These are phyloP conservation scores for Aldabrachelys gigantea DNA, from an alignment of 2,113 vertebrate species.

Conservation along the genomic window DNA sequence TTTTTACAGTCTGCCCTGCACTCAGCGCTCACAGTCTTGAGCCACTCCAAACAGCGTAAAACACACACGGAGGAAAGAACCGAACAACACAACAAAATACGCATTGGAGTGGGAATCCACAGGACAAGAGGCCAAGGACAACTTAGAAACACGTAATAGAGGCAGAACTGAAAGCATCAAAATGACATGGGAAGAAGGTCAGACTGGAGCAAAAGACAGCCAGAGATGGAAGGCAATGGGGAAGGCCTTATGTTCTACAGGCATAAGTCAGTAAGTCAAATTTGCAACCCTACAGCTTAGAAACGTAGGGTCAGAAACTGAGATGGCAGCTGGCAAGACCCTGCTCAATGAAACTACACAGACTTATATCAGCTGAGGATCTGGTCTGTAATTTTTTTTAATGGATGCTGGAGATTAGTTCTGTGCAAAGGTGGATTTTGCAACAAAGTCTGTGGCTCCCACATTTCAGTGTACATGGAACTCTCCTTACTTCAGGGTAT, in stretches of 20 bases:
- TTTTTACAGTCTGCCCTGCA: too few relatives aligned
- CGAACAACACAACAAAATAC: background rate
- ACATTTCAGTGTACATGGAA: background rate
- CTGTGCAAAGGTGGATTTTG: background rate
- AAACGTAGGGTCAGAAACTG: slow-evolving; percentile 19
- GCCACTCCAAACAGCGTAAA: background rate
- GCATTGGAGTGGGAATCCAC: background rate
- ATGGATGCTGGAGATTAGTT: background rate
- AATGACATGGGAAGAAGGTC: background rate
- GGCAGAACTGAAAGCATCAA: too few relatives aligned
- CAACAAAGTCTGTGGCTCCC: background rate
- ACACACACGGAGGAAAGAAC: background rate
- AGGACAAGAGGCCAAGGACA: background rate
- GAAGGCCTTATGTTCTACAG: background rate
- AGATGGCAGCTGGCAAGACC: background rate
- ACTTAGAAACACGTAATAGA: too few relatives aligned
- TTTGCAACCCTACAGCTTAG: background rate
- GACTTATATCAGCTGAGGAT: background rate
- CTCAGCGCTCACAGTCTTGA: background rate
- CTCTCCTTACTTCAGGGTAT: background rate
- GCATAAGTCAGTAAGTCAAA: background rate
- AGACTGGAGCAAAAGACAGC: background rate
- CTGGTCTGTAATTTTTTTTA: background rate
- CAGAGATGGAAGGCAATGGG: background rate
- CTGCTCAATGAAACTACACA: background rate